Conservation (phyloP, 53 echinoderm and acorn worm genomes). For the Zoroaster sp. region DNA sequence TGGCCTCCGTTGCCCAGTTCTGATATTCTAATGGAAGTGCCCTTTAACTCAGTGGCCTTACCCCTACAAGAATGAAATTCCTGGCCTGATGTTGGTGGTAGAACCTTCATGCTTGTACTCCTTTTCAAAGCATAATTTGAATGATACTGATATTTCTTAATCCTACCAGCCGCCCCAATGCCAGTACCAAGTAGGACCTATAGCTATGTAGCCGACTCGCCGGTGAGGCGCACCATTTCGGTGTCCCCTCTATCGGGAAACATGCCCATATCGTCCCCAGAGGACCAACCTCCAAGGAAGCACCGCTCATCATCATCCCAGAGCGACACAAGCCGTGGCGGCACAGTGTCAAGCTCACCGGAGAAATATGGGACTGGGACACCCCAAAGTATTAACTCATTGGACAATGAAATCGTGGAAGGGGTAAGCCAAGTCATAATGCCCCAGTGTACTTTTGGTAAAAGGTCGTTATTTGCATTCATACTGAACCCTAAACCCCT, state of each 20-base stretch:
- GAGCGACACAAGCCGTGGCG: conserved; percentile 38
- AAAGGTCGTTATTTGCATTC: no score
- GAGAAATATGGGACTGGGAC: conserved; percentile 49
- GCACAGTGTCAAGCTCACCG: conserved; percentile 13
- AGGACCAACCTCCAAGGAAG: conserved; percentile 70
- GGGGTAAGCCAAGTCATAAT: conserved; percentile 68
- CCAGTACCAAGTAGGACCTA: conserved; percentile 90
- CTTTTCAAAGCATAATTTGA: no score
- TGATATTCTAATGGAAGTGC: no score
- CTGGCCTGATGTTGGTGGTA: no score
- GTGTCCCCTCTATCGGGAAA: conserved; percentile 86
- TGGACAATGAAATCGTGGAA: conserved; percentile 71
- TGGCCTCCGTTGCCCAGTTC: no score
- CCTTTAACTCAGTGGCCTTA: no score
- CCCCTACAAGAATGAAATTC: no score
- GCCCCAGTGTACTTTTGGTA: no score
- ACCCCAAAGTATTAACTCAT: conserved; percentile 58
- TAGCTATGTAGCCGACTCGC: conserved; percentile 87
- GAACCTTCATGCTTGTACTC: no score
- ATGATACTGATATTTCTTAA: no score
- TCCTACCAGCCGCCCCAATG: conserved; percentile 87
- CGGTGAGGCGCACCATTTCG: conserved; percentile 75
- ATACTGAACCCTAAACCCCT: no score
- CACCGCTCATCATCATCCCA: conserved; percentile 44
- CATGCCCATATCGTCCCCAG: conserved; percentile 97